Base-by-base conservation (phyloP, 2,113 vertebrate genomes). In the Thunnus thynnus region DNA sequence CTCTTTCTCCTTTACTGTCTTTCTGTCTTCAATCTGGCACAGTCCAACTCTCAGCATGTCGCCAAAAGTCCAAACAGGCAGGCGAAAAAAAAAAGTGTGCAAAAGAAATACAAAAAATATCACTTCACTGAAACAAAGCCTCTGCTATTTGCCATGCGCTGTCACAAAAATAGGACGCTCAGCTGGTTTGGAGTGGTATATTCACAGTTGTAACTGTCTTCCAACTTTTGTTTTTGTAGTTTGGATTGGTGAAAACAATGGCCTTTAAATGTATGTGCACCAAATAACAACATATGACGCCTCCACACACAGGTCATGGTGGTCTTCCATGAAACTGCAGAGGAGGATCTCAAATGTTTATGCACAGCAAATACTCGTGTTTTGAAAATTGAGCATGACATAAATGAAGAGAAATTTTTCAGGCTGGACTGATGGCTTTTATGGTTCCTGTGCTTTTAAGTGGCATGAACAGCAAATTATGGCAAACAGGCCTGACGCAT, bases 401-500 rank as follows among this genome's bases (percentile, higher is more conserved):
- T 56, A 69, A 73, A 72, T 8, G 2, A 64, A 64, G 44, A 66
- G 48, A 12, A 52, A 72, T 20, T 20, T 14, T 10, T 69, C 41
- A 27, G 17, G 18, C 30, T 52, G 30, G 60, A 63, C 72, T 82
- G 72, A 77, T 66, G 78, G 20, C 32, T 63, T 74, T 47, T 57
- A 18, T 54, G 1, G 62, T 13, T 61, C 64, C 36, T 60, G 14
- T 51, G 27, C 69, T 47, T 13, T 17, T 51, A 76, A 79, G 62
- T 74, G 78, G 60, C 67, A 47, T 44, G 64, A 75, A 69, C 79
- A 46, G 70, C 48, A 73, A 81, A 82, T 86, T 81, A 74, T 70
- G 74, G 88, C 78, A 55, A 73, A 83, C 75, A 47, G 75, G 71
- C 5, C 67, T 79, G 83, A 84, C 86, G 84, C 75, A 7, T 84